These are phyloP conservation scores for Thaleichthys pacificus DNA, from an alignment of 2,797 vertebrate genomes.

Conservation along the genomic window DNA sequence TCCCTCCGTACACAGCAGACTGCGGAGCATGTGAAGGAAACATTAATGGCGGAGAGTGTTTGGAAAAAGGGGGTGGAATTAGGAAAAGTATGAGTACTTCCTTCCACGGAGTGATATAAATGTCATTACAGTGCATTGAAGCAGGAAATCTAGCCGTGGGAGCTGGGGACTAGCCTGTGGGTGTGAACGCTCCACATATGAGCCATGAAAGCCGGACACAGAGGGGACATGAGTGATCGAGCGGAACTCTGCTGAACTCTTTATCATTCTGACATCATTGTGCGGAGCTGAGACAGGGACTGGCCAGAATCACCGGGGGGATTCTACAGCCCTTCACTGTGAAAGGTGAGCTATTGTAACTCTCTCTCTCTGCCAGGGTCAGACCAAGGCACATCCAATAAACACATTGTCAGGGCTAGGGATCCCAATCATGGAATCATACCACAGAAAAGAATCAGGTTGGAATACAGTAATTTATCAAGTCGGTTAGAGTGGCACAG, in stretches of 20 bases:
- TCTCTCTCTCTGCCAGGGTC: too few species aligned
- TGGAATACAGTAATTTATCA: too few species aligned
- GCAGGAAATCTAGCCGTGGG: constrained; percentile 70
- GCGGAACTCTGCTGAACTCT: constrained; percentile 54
- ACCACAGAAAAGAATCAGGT: too few species aligned
- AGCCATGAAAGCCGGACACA: constrained; percentile 61
- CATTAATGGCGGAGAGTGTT: constrained; percentile 25
- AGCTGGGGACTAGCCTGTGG: constrained; percentile 69
- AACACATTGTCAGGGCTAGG: too few species aligned
- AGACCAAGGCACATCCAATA: too few species aligned
- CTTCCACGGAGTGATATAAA: constrained; percentile 69
- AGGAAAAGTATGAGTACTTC: constrained; percentile 48
- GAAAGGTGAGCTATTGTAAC: neutral
- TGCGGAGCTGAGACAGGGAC: neutral
- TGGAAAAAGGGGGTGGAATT: constrained; percentile 61
- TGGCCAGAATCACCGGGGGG: too few species aligned
- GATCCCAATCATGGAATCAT: too few species aligned
- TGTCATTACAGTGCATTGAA: constrained; percentile 75
- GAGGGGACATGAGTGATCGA: constrained; percentile 60
- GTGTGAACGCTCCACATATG: constrained; percentile 64
- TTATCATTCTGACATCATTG: too few species aligned
- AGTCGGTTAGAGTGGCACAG: too few species aligned
- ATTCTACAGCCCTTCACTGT: neutral
- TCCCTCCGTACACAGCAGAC: constrained; percentile 47
- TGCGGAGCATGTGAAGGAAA: constrained; percentile 28